Evolutionary conservation across 2,797 vertebrate genomes (phyloP), one percentile per base, ranked within the genome.

Genomic region (Liasis olivaceus): DNA sequence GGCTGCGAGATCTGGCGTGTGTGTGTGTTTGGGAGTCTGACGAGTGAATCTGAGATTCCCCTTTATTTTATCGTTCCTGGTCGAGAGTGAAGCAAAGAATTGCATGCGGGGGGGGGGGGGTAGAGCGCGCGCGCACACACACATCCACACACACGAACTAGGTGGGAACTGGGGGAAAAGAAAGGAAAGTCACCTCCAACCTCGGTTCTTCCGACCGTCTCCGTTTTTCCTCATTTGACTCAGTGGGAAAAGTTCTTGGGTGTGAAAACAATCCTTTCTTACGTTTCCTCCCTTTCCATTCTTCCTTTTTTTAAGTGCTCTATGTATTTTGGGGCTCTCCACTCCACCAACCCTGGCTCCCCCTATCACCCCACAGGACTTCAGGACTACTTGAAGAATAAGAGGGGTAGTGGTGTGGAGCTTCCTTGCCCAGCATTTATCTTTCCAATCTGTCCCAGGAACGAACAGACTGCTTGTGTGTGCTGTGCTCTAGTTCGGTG

Each of bases 11-110:
- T 89, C 93, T 90, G 93, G 96, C 90, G 92, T 92, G 92, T 94
- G 95, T 94, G 95, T 91, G 20, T 60, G 20, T 56, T n/a, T 58
- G n/a, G n/a, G 60, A 13, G 66, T 51, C 36, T 77, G 56, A 14
- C 6, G 95, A 93, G 96, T 93, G 94, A 92, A 90, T 94, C 92
- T 93, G 96, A 94, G 95, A 96, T 94, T 96, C 93, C 92, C 91
- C 94, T 94, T 93, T 66, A 89, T 62, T 94, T 89, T 59, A 93
- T 28, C 77, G 90, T 95, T 94, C 93, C 93, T 94, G 94, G 92
- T 93, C 93, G 51, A 94, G 96, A 95, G 94, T 42, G 90, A 93
- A 94, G 92, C 36, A 56, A 89, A 87, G 15, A 36, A 36, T 77
- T 26, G 62, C 11, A 87, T 56, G 85, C 28, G 31, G 66, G n/a